Base-by-base conservation (phyloP, 2,888 invertebrate genomes). In the Leucophora obtusa region DNA sequence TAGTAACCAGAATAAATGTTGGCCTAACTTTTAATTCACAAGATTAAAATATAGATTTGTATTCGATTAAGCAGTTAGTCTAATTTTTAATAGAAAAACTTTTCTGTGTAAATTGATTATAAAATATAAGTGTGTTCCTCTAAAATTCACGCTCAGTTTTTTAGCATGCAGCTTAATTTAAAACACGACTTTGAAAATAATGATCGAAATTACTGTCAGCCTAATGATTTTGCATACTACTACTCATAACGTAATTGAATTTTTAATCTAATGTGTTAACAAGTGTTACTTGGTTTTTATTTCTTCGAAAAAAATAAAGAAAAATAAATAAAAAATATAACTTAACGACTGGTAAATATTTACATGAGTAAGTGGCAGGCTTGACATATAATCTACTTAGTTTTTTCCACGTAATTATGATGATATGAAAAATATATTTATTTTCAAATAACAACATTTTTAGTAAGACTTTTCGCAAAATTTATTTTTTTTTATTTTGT, bases 231-330 rank as follows among this genome's bases (percentile, higher is more conserved):
- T 6, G 1, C 28, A 28, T 28, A 28, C 6, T 4, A 28, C 28
- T 28, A 38, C 11, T 6, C 7, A 28, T 28, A 28, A 28, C 3
- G 28, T 1, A 28, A 28, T 28, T 2, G 11, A 38, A 38, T 11
- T 11, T 47, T n/a, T 50, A 24, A 50, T 8, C 28, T 28, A 56
- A 14, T 50, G 10, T 24, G 62, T 11, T 50, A 50, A 62, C 62
- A 62, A 50, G 50, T 62, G 50, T 62, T 50, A 47, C 60, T 24
- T 38, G 18, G 38, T 38, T 35, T 38, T 14, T 35, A 35, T 35
- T 35, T 7, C 35, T 35, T 35, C 3, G 10, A 35, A 35, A 10
- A 35, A 35, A 35, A 38, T 11, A 14, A 2, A 47, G 2, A 47
- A n/a, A 47, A n/a, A n/a, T 47, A n/a, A n/a, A 14, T 47, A 6